phyloP scores from a whole-genome alignment of 2,797 vertebrate genomes.

The Salarias fasciatus region DNA sequence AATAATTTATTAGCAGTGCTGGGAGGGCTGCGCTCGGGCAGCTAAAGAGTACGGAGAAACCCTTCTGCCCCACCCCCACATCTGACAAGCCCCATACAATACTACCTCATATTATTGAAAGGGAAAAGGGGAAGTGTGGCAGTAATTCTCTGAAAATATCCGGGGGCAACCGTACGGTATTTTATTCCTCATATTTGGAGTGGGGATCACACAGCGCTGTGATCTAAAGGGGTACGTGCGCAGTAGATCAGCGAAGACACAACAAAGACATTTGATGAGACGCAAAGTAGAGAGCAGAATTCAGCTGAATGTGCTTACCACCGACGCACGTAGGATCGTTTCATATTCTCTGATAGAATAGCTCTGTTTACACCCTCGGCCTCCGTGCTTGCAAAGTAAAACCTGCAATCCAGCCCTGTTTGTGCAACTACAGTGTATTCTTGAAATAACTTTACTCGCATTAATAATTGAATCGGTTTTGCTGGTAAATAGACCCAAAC shows the following conservation, averaged over 20 bases:
- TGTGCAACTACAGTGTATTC: conserved; percentile 45
- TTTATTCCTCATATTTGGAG: conserved; percentile 62
- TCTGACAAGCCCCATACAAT: conserved; percentile 73
- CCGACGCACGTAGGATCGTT: conserved; percentile 28
- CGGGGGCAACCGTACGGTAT: conserved; percentile 51
- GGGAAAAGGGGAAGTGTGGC: conserved; percentile 69
- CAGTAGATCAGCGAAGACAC: conserved; percentile 47
- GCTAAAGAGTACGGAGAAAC: conserved; percentile 78
- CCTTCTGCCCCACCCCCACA: conserved; percentile 68
- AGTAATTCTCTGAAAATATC: conserved; percentile 75
- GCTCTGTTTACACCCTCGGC: conserved; percentile 35
- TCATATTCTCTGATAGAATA: conserved; percentile 46
- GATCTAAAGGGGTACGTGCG: conserved; percentile 55
- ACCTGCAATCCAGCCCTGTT: conserved; percentile 55
- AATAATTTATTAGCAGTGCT: conserved; percentile 87
- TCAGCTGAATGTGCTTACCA: conserved; percentile 28
- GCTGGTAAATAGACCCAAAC: conserved; percentile 57
- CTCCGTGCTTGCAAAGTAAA: conserved; percentile 36
- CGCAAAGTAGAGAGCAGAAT: conserved; percentile 44
- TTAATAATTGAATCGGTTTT: conserved; percentile 73
- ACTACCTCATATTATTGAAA: conserved; percentile 72
- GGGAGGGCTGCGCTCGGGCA: conserved; percentile 79
- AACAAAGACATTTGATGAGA: conserved; percentile 63
- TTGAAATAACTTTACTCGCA: conserved; percentile 58
- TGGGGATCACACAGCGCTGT: conserved; percentile 45